Evolutionary conservation across 2,797 vertebrate species (phyloP).

Genomic region (Jordanella pulchra): DNA sequence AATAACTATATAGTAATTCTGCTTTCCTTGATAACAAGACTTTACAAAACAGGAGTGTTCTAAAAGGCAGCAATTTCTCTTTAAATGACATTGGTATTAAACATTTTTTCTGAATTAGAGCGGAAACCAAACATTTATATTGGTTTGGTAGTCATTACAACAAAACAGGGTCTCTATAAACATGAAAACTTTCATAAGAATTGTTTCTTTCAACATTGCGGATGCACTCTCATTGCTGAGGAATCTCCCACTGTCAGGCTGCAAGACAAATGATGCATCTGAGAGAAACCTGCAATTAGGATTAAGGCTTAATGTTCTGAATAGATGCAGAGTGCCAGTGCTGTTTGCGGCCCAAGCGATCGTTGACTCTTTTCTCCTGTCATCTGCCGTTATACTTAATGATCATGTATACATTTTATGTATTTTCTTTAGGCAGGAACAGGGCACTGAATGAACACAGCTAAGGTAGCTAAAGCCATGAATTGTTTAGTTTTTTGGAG

Average conservation of each 20-base stretch:
- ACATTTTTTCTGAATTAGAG: slow-evolving; percentile 38
- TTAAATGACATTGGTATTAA: slow-evolving; percentile 36
- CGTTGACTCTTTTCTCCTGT: slow-evolving; percentile 34
- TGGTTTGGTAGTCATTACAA: slow-evolving; percentile 57
- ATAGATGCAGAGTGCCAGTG: slow-evolving; percentile 64
- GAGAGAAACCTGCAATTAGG: slow-evolving; percentile 74
- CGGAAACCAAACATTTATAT: slow-evolving; percentile 27
- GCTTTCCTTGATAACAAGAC: slow-evolving; percentile 31
- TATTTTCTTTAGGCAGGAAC: slow-evolving; percentile 28
- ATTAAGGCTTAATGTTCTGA: slow-evolving; percentile 55
- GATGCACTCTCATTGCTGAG: slow-evolving; percentile 61
- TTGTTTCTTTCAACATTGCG: slow-evolving; percentile 61
- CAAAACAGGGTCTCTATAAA: slow-evolving; percentile 42
- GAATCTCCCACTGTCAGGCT: slow-evolving; percentile 67
- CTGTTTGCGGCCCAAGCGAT: slow-evolving; percentile 40
- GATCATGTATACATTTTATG: slow-evolving; percentile 60
- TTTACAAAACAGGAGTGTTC: slow-evolving; percentile 25
- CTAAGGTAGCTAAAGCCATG: slow-evolving; percentile 30
- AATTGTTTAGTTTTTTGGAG: slow-evolving; percentile 56
- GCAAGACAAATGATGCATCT: slow-evolving; percentile 70
- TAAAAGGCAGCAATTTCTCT: slow-evolving; percentile 38
- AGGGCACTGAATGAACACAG: slow-evolving; percentile 8
- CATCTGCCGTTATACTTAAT: slow-evolving; percentile 65
- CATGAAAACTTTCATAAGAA: slow-evolving; percentile 57
- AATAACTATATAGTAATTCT: slow-evolving; percentile 23